These are phyloP conservation scores for Acanthosepion lycidas DNA, from an alignment of 2,888 invertebrate species.

Conservation along the genomic window DNA sequence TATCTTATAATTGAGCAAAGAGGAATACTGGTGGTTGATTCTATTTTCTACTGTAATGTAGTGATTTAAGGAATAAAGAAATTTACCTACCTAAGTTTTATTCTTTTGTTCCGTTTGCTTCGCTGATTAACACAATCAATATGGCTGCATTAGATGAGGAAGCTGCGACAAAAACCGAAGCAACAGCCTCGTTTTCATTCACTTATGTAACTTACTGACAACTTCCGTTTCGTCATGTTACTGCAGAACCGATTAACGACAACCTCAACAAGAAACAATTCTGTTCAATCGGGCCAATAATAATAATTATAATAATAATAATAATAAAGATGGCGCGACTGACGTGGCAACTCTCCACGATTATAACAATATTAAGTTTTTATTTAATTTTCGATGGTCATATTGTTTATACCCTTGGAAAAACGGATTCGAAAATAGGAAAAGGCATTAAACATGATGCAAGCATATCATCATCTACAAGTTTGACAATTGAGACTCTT, in stretches of 20 bases:
- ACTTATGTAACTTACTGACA: neutral
- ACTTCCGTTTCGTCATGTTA: neutral
- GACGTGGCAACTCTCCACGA: neutral
- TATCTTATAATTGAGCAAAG: too few species aligned
- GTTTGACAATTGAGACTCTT: neutral
- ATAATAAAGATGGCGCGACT: neutral
- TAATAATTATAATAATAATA: neutral
- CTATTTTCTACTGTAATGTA: neutral
- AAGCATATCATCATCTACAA: neutral
- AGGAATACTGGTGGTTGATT: neutral
- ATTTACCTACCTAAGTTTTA: neutral
- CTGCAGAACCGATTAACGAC: neutral
- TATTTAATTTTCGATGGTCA: neutral
- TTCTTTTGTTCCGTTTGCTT: neutral
- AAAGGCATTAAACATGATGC: neutral
- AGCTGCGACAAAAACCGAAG: neutral
- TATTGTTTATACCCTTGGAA: neutral
- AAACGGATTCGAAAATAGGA: neutral
- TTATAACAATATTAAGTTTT: neutral
- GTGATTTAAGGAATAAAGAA: neutral
- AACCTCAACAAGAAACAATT: neutral
- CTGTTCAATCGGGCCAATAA: neutral
- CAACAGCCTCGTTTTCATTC: conserved; percentile 3
- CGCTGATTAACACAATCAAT: neutral
- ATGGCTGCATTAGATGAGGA: neutral